A percentile compares a stretch with the other conserved stretches of the same genome.
These are phyloP conservation scores for Allygus modestus DNA, from an alignment of 2,888 invertebrate genomes.

Conservation along the genomic window DNA sequence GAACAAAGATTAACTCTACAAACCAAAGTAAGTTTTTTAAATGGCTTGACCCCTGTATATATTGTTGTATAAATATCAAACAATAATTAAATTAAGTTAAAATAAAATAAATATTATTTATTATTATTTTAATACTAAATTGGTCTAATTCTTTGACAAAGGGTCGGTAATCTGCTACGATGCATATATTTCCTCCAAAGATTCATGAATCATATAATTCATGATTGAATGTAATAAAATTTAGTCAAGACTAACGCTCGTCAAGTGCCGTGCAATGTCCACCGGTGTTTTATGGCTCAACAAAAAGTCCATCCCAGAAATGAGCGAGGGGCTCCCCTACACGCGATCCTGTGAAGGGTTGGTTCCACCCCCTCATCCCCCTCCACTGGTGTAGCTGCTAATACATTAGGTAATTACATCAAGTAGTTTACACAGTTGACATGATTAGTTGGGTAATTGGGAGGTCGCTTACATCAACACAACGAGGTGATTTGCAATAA, in stretches of 20 bases:
- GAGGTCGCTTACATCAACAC: not conserved
- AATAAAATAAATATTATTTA: too few relatives aligned
- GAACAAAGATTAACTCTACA: too few relatives aligned
- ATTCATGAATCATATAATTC: too few relatives aligned
- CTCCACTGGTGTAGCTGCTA: not conserved
- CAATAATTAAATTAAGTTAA: too few relatives aligned
- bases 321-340: not conserved
- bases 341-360: not conserved
- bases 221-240: too few relatives aligned
- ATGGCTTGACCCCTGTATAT: too few relatives aligned
- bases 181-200: too few relatives aligned
- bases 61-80: too few relatives aligned
- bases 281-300: constrained; percentile 18
- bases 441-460: not conserved
- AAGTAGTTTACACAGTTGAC: not conserved
- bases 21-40: too few relatives aligned
- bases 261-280: constrained; percentile 1
- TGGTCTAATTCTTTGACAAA: too few relatives aligned
- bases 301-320: constrained; percentile 25
- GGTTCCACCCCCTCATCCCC: not conserved
- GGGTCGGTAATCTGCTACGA: too few relatives aligned
- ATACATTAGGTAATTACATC: constrained; percentile 3
- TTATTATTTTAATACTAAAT: too few relatives aligned
- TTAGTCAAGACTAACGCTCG: not conserved
- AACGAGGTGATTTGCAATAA: not conserved